Percentiles rank a stretch among this genome's conserved stretches.
Evolutionary conservation across 2,113 vertebrate genomes (phyloP).

Genomic region (Tapirus terrestris): DNA sequence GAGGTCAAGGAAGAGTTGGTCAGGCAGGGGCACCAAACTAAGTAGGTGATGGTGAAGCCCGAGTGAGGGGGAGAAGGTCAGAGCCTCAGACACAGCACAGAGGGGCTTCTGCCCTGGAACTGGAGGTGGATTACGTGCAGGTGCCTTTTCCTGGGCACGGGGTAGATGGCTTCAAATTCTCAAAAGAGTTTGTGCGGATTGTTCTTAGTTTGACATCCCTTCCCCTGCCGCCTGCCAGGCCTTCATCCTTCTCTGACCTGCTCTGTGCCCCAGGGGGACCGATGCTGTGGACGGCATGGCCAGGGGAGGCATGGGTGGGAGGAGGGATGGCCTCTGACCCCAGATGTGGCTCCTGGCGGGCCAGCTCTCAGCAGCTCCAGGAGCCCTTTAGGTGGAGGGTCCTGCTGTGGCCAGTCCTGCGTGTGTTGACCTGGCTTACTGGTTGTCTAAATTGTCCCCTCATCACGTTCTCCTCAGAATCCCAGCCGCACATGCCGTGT

Average conservation of each 20-base stretch:
- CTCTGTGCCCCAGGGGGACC: not conserved
- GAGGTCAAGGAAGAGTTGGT: not conserved
- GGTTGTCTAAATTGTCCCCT: not conserved
- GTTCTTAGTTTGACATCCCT: not conserved
- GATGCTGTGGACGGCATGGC: too few relatives aligned
- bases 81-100: not conserved
- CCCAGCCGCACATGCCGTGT: not conserved
- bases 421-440: rapidly evolving
- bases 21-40: not conserved
- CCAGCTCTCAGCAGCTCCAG: not conserved
- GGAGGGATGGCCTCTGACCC: not conserved
- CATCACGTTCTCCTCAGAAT: not conserved
- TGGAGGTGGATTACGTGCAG: rapidly evolving
- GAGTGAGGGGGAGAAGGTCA: not conserved
- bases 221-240: rapidly evolving
- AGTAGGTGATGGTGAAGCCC: not conserved
- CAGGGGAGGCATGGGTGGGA: rapidly evolving
- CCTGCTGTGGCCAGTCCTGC: not conserved
- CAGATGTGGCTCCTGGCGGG: rapidly evolving
- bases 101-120: not conserved
- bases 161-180: not conserved
- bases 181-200: too few relatives aligned
- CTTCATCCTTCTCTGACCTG: not conserved
- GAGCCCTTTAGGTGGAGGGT: not conserved
- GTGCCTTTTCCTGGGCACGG: not conserved